Evolutionary conservation across 2,113 vertebrate species (phyloP).

Genomic region (Corythoichthys haematopterus): DNA sequence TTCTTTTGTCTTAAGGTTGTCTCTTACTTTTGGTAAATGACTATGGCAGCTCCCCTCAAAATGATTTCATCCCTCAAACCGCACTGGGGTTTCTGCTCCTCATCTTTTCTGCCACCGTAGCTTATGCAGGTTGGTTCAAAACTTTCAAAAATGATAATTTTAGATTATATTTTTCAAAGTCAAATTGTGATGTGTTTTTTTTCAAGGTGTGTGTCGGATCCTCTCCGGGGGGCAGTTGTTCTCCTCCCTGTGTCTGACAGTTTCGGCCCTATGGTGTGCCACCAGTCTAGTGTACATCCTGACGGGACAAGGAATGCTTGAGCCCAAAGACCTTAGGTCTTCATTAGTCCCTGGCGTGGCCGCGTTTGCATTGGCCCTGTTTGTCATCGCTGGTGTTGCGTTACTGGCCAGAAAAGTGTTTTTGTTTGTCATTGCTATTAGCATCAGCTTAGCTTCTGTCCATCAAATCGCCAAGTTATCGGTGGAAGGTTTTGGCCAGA

Average conservation of each 20-base stretch:
- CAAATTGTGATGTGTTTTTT: not conserved
- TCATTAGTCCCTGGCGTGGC: conserved; percentile 78
- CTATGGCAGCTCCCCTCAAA: conserved; percentile 63
- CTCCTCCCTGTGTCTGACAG: conserved; percentile 72
- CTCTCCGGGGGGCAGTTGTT: conserved; percentile 63
- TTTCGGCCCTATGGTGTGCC: conserved; percentile 78
- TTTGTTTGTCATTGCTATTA: conserved; percentile 63
- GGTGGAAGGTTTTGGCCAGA: conserved; percentile 63
- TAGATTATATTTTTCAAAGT: not conserved
- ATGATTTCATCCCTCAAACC: conserved; percentile 67
- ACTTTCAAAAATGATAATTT: not conserved
- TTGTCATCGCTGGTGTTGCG: conserved; percentile 68
- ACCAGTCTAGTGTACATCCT: conserved; percentile 77
- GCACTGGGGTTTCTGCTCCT: conserved; percentile 81
- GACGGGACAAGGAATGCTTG: conserved; percentile 64
- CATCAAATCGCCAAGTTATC: conserved; percentile 75
- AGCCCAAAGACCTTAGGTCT: conserved; percentile 21
- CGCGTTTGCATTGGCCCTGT: conserved; percentile 70
- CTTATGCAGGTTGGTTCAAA: conserved; percentile 73
- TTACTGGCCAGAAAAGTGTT: conserved; percentile 63
- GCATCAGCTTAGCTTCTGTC: conserved; percentile 73
- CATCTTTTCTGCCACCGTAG: conserved; percentile 67
- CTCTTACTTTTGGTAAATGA: conserved; percentile 75
- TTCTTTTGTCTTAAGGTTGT: conserved; percentile 63
- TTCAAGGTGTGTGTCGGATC: conserved; percentile 71